Evolutionary conservation across 2,113 vertebrate genomes (phyloP).

Genomic region (Lophochroa leadbeateri): DNA sequence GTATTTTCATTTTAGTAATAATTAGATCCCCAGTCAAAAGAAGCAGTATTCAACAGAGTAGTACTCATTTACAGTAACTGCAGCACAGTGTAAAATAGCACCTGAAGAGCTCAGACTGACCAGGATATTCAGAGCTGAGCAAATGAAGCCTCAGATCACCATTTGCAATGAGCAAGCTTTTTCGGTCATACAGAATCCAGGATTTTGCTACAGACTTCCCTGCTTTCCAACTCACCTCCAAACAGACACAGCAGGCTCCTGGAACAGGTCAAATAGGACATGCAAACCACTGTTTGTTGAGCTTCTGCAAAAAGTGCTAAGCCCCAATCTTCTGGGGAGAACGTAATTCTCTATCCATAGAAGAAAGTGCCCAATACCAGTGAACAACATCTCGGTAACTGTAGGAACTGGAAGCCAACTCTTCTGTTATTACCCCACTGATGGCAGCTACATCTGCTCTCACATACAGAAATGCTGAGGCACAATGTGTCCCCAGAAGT

Average conservation of each 20-base stretch:
- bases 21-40: background rate
- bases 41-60: background rate
- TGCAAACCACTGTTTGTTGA: accelerated
- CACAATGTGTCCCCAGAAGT: accelerated
- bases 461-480: no score
- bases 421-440: background rate
- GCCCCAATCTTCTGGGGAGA: background rate
- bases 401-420: background rate
- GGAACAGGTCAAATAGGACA: background rate
- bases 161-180: background rate
- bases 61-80: background rate
- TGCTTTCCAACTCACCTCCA: background rate
- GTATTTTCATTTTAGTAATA: background rate
- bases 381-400: accelerated
- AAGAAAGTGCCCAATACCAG: no score
- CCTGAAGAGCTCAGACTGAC: background rate
- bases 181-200: no score
- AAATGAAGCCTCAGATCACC: background rate
- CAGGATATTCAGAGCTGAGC: background rate
- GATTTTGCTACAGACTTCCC: background rate
- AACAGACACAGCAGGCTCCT: background rate
- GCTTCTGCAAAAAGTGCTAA: background rate
- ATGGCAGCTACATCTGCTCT: background rate
- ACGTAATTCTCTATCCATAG: accelerated
- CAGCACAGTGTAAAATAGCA: background rate